Conservation (phyloP, 2,113 vertebrate species). For the Aphyosemion australe region DNA sequence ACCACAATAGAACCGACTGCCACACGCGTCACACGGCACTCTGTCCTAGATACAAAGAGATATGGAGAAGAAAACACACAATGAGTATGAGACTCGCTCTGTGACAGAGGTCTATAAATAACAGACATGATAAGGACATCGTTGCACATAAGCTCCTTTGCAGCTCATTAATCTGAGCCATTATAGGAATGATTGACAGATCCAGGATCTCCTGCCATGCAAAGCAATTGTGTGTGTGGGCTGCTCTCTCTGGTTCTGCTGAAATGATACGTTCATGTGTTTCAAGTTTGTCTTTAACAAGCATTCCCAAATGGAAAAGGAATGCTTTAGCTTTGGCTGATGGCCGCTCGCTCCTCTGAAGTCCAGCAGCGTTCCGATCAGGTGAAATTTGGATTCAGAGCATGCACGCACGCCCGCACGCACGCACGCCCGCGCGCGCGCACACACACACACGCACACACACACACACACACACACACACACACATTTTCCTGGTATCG, state of each 20-base stretch:
- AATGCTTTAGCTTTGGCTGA: neutral
- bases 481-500: neutral
- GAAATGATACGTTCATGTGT: neutral
- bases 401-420: too few species aligned
- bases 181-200: conserved; percentile 47
- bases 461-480: neutral
- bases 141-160: conserved; percentile 59
- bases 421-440: too few species aligned
- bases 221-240: neutral
- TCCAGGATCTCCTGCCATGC: neutral
- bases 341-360: neutral
- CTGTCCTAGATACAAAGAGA: conserved; percentile 43
- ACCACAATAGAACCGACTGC: conserved; percentile 34
- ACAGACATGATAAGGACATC: conserved; percentile 56
- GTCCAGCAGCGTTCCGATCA: neutral
- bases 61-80: conserved; percentile 40
- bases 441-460: too few species aligned
- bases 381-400: neutral
- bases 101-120: conserved; percentile 55
- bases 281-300: conserved; percentile 4
- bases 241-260: neutral
- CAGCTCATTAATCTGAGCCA: conserved; percentile 58
- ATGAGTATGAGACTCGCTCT: conserved; percentile 36
- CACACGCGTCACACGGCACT: conserved; percentile 44
- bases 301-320: neutral